phyloP scores from a whole-genome alignment of 1,140 invertebrate genomes.

The Drosophila oshimai region DNA sequence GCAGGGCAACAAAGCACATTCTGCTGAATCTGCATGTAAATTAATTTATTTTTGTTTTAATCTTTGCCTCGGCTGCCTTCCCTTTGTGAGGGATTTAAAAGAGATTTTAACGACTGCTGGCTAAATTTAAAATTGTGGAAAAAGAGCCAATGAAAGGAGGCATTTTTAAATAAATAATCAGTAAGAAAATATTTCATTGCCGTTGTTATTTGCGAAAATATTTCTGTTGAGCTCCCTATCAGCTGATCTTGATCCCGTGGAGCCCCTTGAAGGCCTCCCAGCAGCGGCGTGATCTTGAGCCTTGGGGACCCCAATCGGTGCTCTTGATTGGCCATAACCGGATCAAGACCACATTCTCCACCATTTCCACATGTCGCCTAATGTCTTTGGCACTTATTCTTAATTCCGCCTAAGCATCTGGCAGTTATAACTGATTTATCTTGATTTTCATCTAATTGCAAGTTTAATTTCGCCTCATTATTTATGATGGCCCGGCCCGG shows the following conservation, averaged over 20 bases:
- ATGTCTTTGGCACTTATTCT: constrained; percentile 44
- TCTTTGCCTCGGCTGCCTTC: constrained; percentile 5
- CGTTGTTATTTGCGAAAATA: background rate
- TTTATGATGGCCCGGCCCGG: constrained; percentile 48
- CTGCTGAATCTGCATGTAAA: constrained; percentile 18
- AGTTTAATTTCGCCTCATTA: constrained; percentile 73
- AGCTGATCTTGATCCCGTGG: background rate
- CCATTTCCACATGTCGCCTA: constrained; percentile 26
- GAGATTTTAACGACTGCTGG: constrained; percentile 2
- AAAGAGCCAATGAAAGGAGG: background rate
- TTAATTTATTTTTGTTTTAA: constrained; percentile 42
- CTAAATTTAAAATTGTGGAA: constrained; percentile 8
- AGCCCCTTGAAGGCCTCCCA: background rate
- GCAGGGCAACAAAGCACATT: background rate
- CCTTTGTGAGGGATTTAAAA: constrained; percentile 26
- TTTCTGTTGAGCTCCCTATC: background rate
- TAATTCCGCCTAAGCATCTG: constrained; percentile 48
- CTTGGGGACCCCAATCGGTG: background rate
- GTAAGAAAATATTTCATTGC: background rate
- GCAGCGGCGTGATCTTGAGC: background rate
- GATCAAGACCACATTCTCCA: constrained; percentile 12
- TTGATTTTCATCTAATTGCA: constrained; percentile 71
- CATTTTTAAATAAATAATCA: background rate
- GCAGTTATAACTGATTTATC: constrained; percentile 66
- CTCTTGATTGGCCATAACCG: constrained; percentile 10